Percentiles rank a stretch among this genome's conserved stretches.
These are phyloP conservation scores for Neocrepidodera transversa DNA, from an alignment of 2,888 invertebrate genomes.

Conservation along the genomic window DNA sequence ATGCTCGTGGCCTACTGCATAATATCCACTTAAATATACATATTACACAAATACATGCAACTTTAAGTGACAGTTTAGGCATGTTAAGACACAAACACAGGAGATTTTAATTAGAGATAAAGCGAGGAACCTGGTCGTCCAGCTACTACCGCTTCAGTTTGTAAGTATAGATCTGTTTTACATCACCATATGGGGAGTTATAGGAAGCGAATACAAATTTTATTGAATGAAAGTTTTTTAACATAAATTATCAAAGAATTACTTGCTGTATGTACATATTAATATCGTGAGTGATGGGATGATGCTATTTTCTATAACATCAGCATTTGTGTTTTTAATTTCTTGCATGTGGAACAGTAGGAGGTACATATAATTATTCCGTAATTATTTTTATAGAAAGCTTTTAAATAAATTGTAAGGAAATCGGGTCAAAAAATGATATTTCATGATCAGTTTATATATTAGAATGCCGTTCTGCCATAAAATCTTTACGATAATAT, in stretches of 20 bases:
- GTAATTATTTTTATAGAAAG: too few relatives aligned
- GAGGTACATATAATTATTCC: too few relatives aligned
- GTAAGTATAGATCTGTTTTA: slow-evolving; percentile 31
- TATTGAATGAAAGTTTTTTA: slow-evolving; percentile 19
- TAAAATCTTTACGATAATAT: too few relatives aligned
- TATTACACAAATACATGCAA: slow-evolving; percentile 53
- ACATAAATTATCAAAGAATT: slow-evolving; percentile 1
- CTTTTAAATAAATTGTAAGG: too few relatives aligned
- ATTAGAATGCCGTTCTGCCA: too few relatives aligned
- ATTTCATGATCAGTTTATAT: too few relatives aligned
- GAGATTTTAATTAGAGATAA: slow-evolving; percentile 57
- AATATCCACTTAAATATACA: slow-evolving; percentile 53
- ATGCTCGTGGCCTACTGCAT: slow-evolving; percentile 50
- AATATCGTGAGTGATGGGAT: slow-evolving; percentile 17
- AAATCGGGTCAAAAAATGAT: too few relatives aligned
- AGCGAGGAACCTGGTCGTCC: slow-evolving; percentile 42
- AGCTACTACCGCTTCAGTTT: slow-evolving; percentile 33
- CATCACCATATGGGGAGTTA: slow-evolving; percentile 26
- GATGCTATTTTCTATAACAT: slow-evolving; percentile 5
- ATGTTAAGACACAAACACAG: slow-evolving; percentile 53
- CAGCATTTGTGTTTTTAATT: slow-evolving; percentile 12
- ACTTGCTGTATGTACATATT: slow-evolving; percentile 4
- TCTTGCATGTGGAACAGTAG: slow-evolving; percentile 2
- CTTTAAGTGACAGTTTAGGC: slow-evolving; percentile 53
- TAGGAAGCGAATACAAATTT: slow-evolving; percentile 28